These are phyloP conservation scores for Platycnemis pennipes DNA, from an alignment of 2,888 invertebrate species.

Conservation along the genomic window DNA sequence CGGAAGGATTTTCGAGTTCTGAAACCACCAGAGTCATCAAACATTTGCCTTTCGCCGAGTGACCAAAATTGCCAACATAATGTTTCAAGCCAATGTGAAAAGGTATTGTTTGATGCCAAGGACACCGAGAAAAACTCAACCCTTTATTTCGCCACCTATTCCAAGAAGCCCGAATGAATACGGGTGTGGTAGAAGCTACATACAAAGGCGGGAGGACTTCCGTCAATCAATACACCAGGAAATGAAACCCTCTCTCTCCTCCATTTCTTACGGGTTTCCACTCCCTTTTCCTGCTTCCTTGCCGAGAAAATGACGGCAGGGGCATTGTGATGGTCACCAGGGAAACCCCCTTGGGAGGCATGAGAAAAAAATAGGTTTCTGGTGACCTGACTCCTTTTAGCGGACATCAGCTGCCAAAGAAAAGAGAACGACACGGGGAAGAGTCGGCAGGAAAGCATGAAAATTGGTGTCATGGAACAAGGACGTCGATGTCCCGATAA, in stretches of 20 bases:
- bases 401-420: not conserved
- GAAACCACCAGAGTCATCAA: too few species aligned
- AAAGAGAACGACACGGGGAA: not conserved
- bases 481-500: not conserved
- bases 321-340: not conserved
- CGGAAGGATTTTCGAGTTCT: too few species aligned
- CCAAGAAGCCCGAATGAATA: not conserved
- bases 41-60: too few species aligned
- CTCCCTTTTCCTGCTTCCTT: not conserved
- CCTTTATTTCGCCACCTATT: not conserved
- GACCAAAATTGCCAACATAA: too few species aligned
- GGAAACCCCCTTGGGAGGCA: not conserved
- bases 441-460: not conserved
- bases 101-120: too few species aligned
- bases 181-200: not conserved
- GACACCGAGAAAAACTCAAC: too few species aligned
- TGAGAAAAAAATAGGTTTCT: conserved; percentile 15
- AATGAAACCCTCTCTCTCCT: not conserved
- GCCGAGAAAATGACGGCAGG: not conserved
- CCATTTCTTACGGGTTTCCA: too few species aligned
- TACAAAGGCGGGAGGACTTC: not conserved
- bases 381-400: not conserved
- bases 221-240: not conserved
- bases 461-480: not conserved
- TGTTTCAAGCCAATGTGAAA: too few species aligned